phyloP scores from a whole-genome alignment of 2,797 vertebrate species.

The Tarsius wallacei region DNA sequence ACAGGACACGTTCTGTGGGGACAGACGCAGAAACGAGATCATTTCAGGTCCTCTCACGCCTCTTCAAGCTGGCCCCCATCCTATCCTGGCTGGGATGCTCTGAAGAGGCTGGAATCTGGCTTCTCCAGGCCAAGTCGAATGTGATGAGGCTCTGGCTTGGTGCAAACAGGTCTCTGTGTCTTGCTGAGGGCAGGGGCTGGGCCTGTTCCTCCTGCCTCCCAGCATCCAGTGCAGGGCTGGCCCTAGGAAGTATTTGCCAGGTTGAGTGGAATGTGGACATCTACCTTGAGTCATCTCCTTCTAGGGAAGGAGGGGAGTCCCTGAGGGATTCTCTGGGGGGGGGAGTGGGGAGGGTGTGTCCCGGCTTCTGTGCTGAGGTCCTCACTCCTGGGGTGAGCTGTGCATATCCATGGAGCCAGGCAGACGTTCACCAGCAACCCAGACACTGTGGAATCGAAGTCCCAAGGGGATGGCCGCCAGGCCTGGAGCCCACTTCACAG shows the following conservation, averaged over 20 bases:
- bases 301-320: no score
- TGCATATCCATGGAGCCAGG: not conserved
- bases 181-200: rapidly evolving
- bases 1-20: not conserved
- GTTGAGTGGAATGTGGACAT: not conserved
- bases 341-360: no score
- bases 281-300: no score
- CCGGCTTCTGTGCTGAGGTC: not conserved
- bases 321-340: not conserved
- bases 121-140: not conserved
- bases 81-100: not conserved
- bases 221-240: not conserved
- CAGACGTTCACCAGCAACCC: not conserved
- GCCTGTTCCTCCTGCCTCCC: not conserved
- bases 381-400: not conserved
- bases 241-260: not conserved
- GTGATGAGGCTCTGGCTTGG: not conserved
- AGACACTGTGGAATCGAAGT: not conserved
- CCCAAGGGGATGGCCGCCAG: no score
- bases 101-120: not conserved
- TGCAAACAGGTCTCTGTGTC: not conserved
- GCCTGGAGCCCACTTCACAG: not conserved
- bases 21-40: not conserved
- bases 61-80: not conserved
- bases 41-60: not conserved